Percentiles rank a stretch among this genome's conserved stretches.
Conservation (phyloP, 2,113 vertebrate genomes). For the Neogobius melanostomus region DNA sequence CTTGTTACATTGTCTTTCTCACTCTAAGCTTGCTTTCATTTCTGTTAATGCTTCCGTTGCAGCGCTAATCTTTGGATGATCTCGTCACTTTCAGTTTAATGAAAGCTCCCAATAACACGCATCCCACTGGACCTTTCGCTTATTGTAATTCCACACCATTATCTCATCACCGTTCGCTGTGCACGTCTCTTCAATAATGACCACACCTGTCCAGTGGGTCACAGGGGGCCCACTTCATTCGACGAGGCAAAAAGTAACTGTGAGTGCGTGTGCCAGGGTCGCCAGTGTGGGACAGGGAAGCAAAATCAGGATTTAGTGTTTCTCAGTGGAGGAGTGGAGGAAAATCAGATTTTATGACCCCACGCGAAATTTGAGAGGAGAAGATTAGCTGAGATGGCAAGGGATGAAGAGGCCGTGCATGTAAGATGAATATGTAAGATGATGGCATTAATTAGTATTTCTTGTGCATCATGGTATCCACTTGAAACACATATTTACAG, state of each 20-base stretch:
- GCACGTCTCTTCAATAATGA: conserved; percentile 23
- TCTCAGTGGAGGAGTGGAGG: conserved; percentile 52
- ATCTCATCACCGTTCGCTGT: conserved; percentile 1
- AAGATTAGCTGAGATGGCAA: conserved; percentile 44
- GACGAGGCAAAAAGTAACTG: conserved; percentile 11
- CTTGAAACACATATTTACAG: conserved; percentile 44
- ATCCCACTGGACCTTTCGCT: neutral
- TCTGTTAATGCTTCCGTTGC: conserved; percentile 5
- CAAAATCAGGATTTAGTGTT: conserved; percentile 53
- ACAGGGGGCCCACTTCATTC: conserved; percentile 17
- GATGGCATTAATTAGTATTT: conserved; percentile 41
- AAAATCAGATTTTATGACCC: conserved; percentile 60
- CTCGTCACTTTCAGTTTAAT: conserved; percentile 19
- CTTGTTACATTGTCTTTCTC: neutral
- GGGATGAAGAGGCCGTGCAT: conserved; percentile 14
- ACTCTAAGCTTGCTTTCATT: neutral
- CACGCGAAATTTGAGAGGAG: conserved; percentile 33
- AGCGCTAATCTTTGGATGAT: conserved; percentile 17
- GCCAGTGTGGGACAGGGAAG: conserved; percentile 32
- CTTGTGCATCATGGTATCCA: conserved; percentile 25
- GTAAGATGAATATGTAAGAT: conserved; percentile 40
- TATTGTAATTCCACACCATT: conserved; percentile 30
- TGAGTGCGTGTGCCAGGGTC: conserved; percentile 23
- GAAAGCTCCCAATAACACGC: conserved; percentile 1
- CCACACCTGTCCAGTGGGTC: conserved; percentile 12